A percentile compares a stretch with the other conserved stretches of the same genome.
Evolutionary conservation across 2,797 vertebrate species (phyloP).

Genomic region (Gambusia yucatana): DNA sequence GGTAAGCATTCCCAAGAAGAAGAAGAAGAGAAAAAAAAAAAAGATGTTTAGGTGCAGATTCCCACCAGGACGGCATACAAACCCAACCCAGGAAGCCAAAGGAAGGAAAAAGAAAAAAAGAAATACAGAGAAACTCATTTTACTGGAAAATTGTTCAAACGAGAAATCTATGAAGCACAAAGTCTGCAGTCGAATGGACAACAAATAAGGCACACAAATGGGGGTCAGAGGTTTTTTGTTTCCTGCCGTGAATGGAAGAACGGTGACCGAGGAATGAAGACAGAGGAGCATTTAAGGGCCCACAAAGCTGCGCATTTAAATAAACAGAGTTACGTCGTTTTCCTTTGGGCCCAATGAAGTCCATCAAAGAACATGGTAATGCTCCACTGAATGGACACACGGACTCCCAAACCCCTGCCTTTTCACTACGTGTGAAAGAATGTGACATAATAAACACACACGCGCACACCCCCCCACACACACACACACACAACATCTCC

Average conservation of each 20-base stretch:
- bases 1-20: slow-evolving; percentile 58
- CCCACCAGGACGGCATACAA: slow-evolving; percentile 66
- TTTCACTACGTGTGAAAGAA: slow-evolving; percentile 81
- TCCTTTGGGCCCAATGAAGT: slow-evolving; percentile 79
- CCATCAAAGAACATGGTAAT: slow-evolving; percentile 84
- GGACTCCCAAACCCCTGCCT: slow-evolving; percentile 71
- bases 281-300: slow-evolving; percentile 78
- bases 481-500: not conserved
- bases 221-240: slow-evolving; percentile 81
- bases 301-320: slow-evolving; percentile 83
- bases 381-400: slow-evolving; percentile 73
- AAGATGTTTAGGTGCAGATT: slow-evolving; percentile 64
- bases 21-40: not conserved
- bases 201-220: slow-evolving; percentile 70
- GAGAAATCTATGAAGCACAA: slow-evolving; percentile 60
- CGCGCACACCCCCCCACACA: slow-evolving; percentile 39
- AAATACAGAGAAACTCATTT: slow-evolving; percentile 58
- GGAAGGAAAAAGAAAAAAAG: slow-evolving; percentile 46
- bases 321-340: slow-evolving; percentile 81
- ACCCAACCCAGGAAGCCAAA: slow-evolving; percentile 47
- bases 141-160: slow-evolving; percentile 72
- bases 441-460: slow-evolving; percentile 75
- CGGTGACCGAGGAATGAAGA: slow-evolving; percentile 71
- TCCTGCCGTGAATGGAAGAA: slow-evolving; percentile 76
- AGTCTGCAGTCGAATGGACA: slow-evolving; percentile 69